These are phyloP conservation scores for Drosophila barbarae DNA, from an alignment of 2,888 invertebrate genomes.

Conservation along the genomic window DNA sequence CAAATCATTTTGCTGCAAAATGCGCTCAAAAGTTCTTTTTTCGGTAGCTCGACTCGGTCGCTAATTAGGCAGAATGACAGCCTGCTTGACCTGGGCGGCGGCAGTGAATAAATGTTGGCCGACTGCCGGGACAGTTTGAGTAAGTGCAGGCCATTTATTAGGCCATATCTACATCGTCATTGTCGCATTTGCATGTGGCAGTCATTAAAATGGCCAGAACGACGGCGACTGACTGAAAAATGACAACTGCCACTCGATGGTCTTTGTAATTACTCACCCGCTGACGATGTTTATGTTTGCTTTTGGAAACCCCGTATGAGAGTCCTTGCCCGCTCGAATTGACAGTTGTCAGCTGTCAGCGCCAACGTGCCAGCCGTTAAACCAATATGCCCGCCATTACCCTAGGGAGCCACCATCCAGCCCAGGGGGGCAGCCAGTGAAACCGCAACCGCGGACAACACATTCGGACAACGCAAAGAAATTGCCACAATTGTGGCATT, in stretches of 20 bases:
- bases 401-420: conserved; percentile 18
- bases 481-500: conserved; percentile 52
- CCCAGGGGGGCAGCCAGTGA: background rate
- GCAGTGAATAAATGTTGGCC: conserved; percentile 37
- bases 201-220: conserved; percentile 53
- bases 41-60: conserved; percentile 6
- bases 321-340: conserved; percentile 9
- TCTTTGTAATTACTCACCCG: conserved; percentile 60
- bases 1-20: conserved; percentile 54
- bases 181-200: conserved; percentile 64
- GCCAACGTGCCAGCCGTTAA: conserved; percentile 16
- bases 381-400: conserved; percentile 29
- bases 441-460: conserved; percentile 33
- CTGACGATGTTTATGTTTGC: conserved; percentile 31
- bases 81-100: conserved; percentile 40
- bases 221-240: conserved; percentile 52
- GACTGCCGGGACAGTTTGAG: conserved; percentile 36
- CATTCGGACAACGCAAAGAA: conserved; percentile 41
- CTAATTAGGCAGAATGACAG: conserved; percentile 66
- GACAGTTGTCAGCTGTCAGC: conserved; percentile 36
- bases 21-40: conserved; percentile 34
- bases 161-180: conserved; percentile 48
- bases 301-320: conserved; percentile 31
- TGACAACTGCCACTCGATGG: conserved; percentile 62
- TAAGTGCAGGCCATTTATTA: conserved; percentile 68